A percentile compares a stretch with the other conserved stretches of the same genome.
Evolutionary conservation across 2,888 invertebrate genomes (phyloP).

Genomic region (Aspidiotus rigidus): DNA sequence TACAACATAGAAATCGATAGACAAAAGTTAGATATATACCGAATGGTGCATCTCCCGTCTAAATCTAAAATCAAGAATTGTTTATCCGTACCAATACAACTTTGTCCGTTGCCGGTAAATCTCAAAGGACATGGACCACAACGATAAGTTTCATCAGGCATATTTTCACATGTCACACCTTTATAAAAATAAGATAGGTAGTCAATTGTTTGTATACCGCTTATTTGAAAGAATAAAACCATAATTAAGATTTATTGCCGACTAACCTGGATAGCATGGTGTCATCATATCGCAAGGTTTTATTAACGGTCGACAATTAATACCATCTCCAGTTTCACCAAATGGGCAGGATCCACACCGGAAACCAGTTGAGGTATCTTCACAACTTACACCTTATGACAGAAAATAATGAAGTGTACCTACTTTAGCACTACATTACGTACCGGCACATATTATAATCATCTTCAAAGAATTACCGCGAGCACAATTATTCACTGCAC

Average conservation of each 20-base stretch:
- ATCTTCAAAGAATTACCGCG: slow-evolving; percentile 10
- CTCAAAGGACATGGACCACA: slow-evolving; percentile 71
- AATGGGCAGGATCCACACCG: slow-evolving; percentile 19
- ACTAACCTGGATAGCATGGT: slow-evolving; percentile 22
- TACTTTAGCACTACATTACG: neutral
- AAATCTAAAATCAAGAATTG: too few relatives aligned
- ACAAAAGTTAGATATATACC: too few relatives aligned
- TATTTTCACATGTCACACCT: slow-evolving; percentile 3
- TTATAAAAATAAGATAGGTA: neutral
- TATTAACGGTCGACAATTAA: neutral
- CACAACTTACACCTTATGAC: slow-evolving; percentile 19
- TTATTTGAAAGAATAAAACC: neutral
- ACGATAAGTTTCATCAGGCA: slow-evolving; percentile 44
- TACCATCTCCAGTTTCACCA: slow-evolving; percentile 15
- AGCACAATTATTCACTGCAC: slow-evolving; percentile 3
- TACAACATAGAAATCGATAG: too few relatives aligned
- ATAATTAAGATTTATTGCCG: neutral
- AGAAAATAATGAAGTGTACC: neutral
- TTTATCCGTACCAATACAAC: slow-evolving; percentile 51
- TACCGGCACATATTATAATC: too few relatives aligned
- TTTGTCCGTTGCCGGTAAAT: slow-evolving; percentile 63
- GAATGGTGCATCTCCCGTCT: too few relatives aligned
- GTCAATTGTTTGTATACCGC: neutral
- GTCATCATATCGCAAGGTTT: slow-evolving; percentile 9
- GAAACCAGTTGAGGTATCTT: slow-evolving; percentile 19